phyloP scores from a whole-genome alignment of 2,888 invertebrate species.

The Lithosia quadra region DNA sequence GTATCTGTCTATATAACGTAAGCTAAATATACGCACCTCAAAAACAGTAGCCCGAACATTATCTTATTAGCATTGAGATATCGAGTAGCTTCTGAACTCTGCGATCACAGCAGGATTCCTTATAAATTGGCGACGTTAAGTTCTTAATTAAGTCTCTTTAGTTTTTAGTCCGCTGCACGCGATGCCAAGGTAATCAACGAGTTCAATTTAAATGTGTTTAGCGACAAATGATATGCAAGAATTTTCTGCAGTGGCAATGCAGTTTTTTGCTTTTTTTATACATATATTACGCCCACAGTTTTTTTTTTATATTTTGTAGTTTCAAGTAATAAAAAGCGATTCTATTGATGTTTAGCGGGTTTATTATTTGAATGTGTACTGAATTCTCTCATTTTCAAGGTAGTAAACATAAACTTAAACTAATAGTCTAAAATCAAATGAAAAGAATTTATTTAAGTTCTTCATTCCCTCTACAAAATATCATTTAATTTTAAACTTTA shows the following conservation, averaged over 20 bases:
- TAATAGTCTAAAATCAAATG: too few species aligned
- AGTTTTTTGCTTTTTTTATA: background rate
- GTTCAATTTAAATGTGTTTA: slow-evolving; percentile 21
- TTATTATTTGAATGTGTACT: background rate
- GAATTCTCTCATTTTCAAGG: background rate
- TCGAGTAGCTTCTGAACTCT: slow-evolving; percentile 73
- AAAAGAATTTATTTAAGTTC: too few species aligned
- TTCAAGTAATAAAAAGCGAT: background rate
- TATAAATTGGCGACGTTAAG: slow-evolving; percentile 83
- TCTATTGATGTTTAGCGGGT: background rate
- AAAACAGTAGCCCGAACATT: slow-evolving; percentile 20
- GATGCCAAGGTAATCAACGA: slow-evolving; percentile 22
- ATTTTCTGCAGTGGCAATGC: slow-evolving; percentile 2
- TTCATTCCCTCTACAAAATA: too few species aligned
- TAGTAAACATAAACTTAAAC: too few species aligned
- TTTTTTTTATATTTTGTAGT: background rate
- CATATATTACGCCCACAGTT: background rate
- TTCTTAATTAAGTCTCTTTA: slow-evolving; percentile 83
- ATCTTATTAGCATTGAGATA: slow-evolving; percentile 40
- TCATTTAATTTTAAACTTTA: too few species aligned
- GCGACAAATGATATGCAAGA: background rate
- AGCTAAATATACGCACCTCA: slow-evolving; percentile 8
- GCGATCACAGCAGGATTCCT: slow-evolving; percentile 72
- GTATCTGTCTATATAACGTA: background rate
- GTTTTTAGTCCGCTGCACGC: slow-evolving; percentile 74